A percentile compares a stretch with the other conserved stretches of the same genome.
These are phyloP conservation scores for Drosophila arizonae DNA, from an alignment of 1,140 invertebrate species.

Conservation along the genomic window DNA sequence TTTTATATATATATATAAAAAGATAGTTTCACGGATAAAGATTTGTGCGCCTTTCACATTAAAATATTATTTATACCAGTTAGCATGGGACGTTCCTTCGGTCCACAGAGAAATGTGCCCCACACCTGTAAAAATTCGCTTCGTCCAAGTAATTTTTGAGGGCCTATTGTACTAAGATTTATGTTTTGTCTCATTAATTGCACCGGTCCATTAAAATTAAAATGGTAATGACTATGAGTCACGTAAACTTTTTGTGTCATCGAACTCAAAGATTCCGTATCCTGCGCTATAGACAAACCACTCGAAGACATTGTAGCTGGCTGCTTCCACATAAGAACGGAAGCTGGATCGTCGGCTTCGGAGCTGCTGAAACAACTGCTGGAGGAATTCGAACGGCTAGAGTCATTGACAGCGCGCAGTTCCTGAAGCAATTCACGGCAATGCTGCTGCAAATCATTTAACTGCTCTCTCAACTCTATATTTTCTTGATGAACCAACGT, in stretches of 20 bases:
- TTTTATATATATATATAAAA: background rate
- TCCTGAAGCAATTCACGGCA: conserved; percentile 50
- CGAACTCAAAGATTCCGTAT: background rate
- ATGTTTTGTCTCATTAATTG: conserved; percentile 11
- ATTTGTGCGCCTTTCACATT: conserved; percentile 23
- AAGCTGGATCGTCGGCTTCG: background rate
- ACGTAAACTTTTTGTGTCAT: conserved; percentile 43
- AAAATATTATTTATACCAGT: conserved; percentile 37
- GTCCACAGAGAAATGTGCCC: conserved; percentile 41
- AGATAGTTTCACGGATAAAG: no score
- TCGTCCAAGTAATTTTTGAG: background rate
- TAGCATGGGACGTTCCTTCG: conserved; percentile 37
- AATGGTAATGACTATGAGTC: conserved; percentile 56
- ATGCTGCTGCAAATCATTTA: conserved; percentile 43
- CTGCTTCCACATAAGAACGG: conserved; percentile 18
- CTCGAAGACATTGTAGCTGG: background rate
- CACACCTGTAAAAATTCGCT: conserved; percentile 60
- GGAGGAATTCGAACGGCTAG: background rate
- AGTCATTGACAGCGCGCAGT: conserved; percentile 4
- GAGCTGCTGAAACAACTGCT: conserved; percentile 10
- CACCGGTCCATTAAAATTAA: conserved; percentile 51
- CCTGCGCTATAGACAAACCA: background rate
- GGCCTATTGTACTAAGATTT: conserved; percentile 14
- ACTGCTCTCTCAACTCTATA: conserved; percentile 36
- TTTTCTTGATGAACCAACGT: conserved; percentile 3